A percentile compares a stretch with the other conserved stretches of the same genome.
Conservation (phyloP, 37 sponge, comb jelly and placozoan species). For the Theonella swinhoei region DNA sequence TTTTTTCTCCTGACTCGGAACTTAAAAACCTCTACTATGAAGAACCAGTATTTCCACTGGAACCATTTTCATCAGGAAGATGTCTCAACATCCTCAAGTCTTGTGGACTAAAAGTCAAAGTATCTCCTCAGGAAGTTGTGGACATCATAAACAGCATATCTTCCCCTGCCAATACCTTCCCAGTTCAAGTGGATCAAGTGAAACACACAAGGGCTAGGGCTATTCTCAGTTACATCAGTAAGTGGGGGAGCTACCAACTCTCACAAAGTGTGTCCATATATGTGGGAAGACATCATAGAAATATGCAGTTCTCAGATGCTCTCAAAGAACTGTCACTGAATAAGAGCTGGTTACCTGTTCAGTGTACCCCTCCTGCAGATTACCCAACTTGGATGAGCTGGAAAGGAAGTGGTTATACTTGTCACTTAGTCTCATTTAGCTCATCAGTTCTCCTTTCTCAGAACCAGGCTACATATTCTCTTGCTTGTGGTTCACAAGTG, state of each 20-base stretch:
- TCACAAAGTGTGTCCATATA: not conserved
- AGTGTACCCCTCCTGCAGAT: not conserved
- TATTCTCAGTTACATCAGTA: conserved; percentile 14
- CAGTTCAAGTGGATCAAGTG: not conserved
- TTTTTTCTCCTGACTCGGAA: conserved; percentile 21
- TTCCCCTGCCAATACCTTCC: not conserved
- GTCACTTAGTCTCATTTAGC: conserved; percentile 3
- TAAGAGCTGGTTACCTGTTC: conserved; percentile 29
- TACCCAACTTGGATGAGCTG: conserved; percentile 34
- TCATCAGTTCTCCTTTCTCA: not conserved
- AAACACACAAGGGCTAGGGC: conserved; percentile 6
- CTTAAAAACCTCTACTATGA: conserved; percentile 9
- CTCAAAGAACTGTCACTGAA: not conserved
- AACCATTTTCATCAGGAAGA: conserved; percentile 1
- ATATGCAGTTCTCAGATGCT: not conserved
- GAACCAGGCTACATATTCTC: not conserved
- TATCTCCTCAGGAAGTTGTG: conserved; percentile 8
- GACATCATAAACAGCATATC: not conserved
- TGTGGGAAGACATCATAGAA: not conserved
- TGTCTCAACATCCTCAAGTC: not conserved
- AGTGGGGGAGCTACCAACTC: not conserved
- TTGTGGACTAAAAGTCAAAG: conserved; percentile 12
- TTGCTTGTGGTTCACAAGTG: conserved; percentile 24
- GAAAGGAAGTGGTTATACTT: conserved; percentile 19
- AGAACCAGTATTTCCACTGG: conserved; percentile 33